Evolutionary conservation across 2,113 vertebrate genomes (phyloP).

Genomic region (Beaufortia kweichowensis): DNA sequence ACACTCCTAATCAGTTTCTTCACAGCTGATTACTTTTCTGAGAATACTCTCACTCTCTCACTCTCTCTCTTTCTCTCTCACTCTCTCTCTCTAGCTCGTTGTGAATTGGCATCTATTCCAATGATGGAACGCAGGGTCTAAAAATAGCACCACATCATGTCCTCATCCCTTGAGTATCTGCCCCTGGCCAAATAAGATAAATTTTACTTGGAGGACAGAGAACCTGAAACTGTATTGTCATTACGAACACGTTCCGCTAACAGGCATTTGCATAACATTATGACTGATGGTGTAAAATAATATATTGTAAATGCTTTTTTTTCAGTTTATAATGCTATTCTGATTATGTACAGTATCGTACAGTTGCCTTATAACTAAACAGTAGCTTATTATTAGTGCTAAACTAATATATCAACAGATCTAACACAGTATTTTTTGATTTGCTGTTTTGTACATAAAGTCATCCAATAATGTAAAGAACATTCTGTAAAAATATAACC

Average conservation of each 20-base stretch:
- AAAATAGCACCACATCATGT: conserved; percentile 66
- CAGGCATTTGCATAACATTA: neutral
- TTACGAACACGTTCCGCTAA: neutral
- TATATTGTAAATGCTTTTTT: neutral
- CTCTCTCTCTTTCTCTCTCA: conserved; percentile 30
- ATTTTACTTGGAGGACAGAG: conserved; percentile 43
- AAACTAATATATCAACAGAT: no score
- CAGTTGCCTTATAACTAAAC: no score
- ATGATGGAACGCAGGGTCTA: conserved; percentile 58
- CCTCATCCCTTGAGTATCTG: conserved; percentile 47
- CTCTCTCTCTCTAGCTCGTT: conserved; percentile 51
- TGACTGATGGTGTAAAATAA: neutral
- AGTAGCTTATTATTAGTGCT: no score
- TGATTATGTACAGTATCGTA: no score
- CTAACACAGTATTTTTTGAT: no score
- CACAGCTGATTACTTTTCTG: conserved; percentile 53
- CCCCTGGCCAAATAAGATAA: conserved; percentile 35
- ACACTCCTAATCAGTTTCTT: conserved; percentile 54
- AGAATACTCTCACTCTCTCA: conserved; percentile 41
- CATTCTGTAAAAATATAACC: no score
- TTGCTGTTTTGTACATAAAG: no score
- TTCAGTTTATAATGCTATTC: no score
- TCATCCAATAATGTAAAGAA: no score
- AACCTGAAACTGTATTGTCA: conserved; percentile 35
- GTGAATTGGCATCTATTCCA: conserved; percentile 70